A percentile compares a stretch with the other conserved stretches of the same genome.
These are phyloP conservation scores for Aramus guarauna DNA, from an alignment of 2,113 vertebrate species.

Conservation along the genomic window DNA sequence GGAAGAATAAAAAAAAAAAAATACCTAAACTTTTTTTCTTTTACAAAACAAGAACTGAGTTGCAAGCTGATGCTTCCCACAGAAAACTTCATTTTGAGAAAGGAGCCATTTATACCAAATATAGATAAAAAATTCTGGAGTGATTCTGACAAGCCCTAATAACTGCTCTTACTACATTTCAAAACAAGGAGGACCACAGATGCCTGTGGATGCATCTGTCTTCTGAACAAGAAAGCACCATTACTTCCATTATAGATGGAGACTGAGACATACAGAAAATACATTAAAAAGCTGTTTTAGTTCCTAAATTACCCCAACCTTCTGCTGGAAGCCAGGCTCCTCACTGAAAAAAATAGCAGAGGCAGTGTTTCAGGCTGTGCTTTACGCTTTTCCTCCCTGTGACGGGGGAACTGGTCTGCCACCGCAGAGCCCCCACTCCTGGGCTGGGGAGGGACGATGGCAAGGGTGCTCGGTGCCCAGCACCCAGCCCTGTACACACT, in stretches of 20 bases:
- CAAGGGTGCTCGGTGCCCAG: accelerated
- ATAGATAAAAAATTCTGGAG: not conserved
- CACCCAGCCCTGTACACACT: accelerated
- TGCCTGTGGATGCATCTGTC: not conserved
- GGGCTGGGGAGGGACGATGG: not conserved
- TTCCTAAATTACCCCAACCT: not conserved
- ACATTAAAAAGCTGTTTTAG: not conserved
- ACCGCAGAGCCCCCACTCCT: not conserved
- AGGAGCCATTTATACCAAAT: not conserved
- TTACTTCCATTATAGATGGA: not conserved
- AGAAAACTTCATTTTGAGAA: not conserved
- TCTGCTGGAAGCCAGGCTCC: not conserved
- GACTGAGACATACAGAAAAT: not conserved
- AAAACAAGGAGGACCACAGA: not conserved
- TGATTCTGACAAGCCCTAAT: not conserved
- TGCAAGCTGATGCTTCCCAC: not conserved
- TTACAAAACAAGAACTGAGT: not conserved
- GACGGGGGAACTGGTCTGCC: not conserved
- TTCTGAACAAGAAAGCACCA: not conserved
- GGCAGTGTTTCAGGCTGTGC: not conserved
- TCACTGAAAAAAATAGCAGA: not conserved
- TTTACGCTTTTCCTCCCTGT: not conserved
- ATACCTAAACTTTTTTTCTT: not conserved
- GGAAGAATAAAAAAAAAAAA: not conserved
- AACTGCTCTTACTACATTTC: not conserved